Percentiles rank a stretch among this genome's conserved stretches.
phyloP scores from a whole-genome alignment of 2,797 vertebrate species.

The Notamacropus eugenii region DNA sequence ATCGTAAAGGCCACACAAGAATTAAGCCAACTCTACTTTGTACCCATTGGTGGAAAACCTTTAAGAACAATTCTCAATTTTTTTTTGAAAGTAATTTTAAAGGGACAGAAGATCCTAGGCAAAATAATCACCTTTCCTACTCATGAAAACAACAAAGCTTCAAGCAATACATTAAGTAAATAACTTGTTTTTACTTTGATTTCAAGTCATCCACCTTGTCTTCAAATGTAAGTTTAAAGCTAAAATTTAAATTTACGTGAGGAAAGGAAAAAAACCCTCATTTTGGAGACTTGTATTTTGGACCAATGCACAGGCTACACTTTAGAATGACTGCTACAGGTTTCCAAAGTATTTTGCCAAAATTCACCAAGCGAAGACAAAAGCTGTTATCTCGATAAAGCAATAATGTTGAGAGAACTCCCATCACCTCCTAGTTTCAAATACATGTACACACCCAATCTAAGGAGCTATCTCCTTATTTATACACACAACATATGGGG shows the following conservation, averaged over 20 bases:
- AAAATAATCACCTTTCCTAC: background rate
- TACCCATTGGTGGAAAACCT: background rate
- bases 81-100: background rate
- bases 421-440: background rate
- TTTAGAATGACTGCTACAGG: conserved; percentile 18
- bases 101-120: conserved; percentile 10
- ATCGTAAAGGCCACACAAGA: background rate
- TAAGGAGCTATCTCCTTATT: background rate
- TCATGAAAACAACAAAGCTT: conserved; percentile 35
- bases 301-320: background rate
- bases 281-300: conserved; percentile 19
- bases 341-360: conserved; percentile 46
- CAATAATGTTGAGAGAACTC: background rate
- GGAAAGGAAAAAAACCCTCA: background rate
- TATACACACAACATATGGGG: background rate
- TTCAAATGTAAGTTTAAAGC: conserved; percentile 21
- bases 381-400: background rate
- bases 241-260: background rate
- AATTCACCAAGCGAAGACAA: background rate
- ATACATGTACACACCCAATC: background rate
- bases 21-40: conserved; percentile 39
- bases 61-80: background rate
- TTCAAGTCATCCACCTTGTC: conserved; percentile 44
- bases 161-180: conserved; percentile 40
- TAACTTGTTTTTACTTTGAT: conserved; percentile 25